These are phyloP conservation scores for Eupristina koningsbergeri DNA, from an alignment of 1,140 invertebrate genomes.

Conservation along the genomic window DNA sequence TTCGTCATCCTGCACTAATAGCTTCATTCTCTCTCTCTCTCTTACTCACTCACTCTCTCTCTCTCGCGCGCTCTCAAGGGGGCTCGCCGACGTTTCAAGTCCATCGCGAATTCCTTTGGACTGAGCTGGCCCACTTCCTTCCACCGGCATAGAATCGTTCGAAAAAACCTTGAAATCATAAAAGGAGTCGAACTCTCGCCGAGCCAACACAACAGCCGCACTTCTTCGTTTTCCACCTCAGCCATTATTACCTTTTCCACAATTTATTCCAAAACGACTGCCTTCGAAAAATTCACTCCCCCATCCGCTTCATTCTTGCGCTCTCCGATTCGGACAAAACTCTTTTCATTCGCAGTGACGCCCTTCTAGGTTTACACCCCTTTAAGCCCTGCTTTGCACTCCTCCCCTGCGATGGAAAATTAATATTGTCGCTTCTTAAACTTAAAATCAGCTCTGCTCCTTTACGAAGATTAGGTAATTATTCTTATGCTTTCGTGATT, in stretches of 20 bases:
- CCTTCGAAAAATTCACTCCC: too few relatives aligned
- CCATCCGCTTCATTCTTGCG: too few relatives aligned
- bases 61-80: neutral
- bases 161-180: neutral
- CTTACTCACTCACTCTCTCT: neutral
- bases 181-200: neutral
- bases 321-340: too few relatives aligned
- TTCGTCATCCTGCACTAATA: neutral
- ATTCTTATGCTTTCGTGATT: neutral
- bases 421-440: neutral
- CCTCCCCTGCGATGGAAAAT: neutral
- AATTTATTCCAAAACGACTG: too few relatives aligned
- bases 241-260: neutral
- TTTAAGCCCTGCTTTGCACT: neutral
- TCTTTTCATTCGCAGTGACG: too few relatives aligned
- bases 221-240: constrained; percentile 34
- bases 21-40: too few relatives aligned
- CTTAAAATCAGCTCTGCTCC: neutral
- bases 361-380: too few relatives aligned
- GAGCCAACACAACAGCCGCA: neutral
- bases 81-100: neutral
- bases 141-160: neutral
- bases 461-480: neutral
- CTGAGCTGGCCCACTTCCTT: constrained; percentile 25
- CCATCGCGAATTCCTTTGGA: constrained; percentile 30